Percentiles rank a stretch among this genome's conserved stretches.
phyloP scores from a whole-genome alignment of 64 coral and sea anemone species.

The Cladopsammia gracilis region DNA sequence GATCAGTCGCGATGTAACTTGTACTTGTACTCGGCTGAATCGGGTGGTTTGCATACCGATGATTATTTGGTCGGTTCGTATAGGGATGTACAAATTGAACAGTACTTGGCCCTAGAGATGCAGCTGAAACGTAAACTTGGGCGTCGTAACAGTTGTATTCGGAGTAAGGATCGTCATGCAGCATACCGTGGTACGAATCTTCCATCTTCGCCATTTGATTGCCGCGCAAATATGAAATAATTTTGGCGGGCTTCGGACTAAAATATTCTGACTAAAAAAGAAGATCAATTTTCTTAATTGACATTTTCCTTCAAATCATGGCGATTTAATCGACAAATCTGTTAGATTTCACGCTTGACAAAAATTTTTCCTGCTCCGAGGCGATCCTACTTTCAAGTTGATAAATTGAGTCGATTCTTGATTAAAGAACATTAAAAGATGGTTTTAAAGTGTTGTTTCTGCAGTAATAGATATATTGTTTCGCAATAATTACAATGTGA shows the following conservation, averaged over 20 bases:
- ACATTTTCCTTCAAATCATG: conserved; percentile 1
- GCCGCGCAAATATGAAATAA: no score
- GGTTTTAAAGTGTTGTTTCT: no score
- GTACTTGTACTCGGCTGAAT: conserved; percentile 16
- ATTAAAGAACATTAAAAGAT: no score
- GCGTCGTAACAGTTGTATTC: conserved; percentile 1
- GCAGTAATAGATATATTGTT: no score
- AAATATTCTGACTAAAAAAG: conserved; percentile 1
- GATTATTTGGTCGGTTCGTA: conserved; percentile 7
- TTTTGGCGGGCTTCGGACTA: conserved; percentile 13
- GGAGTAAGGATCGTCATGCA: conserved; percentile 22
- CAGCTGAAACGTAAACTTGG: conserved; percentile 13
- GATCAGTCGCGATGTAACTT: no score
- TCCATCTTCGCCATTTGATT: conserved; percentile 11
- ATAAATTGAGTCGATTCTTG: no score
- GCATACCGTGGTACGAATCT: conserved; percentile 10
- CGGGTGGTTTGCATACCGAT: no score
- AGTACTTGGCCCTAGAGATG: no score
- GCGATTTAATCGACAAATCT: neutral
- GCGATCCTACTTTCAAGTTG: no score
- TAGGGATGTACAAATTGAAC: no score
- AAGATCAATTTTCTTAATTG: neutral
- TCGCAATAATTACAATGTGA: no score
- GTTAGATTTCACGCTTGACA: neutral
- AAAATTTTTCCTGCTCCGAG: no score